Percentiles rank a stretch among this genome's conserved stretches.
These are phyloP conservation scores for Thyatira batis DNA, from an alignment of 2,888 invertebrate species.

Conservation along the genomic window DNA sequence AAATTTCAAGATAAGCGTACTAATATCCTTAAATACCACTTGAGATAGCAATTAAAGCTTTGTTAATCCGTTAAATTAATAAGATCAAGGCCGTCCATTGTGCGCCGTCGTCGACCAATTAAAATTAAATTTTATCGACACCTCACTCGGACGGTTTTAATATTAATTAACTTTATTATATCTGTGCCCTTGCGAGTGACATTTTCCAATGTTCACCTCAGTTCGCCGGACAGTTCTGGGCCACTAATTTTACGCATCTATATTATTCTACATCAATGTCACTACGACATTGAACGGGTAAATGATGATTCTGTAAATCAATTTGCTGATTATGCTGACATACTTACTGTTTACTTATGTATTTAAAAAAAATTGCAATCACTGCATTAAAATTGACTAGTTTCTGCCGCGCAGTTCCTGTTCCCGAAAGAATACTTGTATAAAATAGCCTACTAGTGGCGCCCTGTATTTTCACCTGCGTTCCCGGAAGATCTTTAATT, in stretches of 20 bases:
- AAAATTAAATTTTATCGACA: neutral
- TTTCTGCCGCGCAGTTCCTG: neutral
- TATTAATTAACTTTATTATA: constrained; percentile 4
- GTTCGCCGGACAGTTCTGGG: constrained; percentile 8
- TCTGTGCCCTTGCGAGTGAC: constrained; percentile 4
- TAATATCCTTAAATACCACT: neutral
- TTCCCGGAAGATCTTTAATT: no score
- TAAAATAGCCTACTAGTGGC: no score
- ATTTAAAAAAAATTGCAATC: no score
- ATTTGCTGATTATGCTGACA: neutral
- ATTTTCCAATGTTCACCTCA: constrained; percentile 3
- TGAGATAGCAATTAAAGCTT: neutral
- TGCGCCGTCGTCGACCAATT: neutral
- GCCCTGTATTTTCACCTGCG: no score
- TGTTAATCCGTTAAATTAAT: neutral
- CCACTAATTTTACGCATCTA: neutral
- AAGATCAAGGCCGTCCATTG: neutral
- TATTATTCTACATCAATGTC: neutral
- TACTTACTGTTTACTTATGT: neutral
- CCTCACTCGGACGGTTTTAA: neutral
- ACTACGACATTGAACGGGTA: neutral
- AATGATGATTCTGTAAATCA: neutral
- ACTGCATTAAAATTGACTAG: no score
- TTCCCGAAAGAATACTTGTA: no score
- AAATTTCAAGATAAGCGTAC: neutral